A percentile compares a stretch with the other conserved stretches of the same genome.
These are phyloP conservation scores for Leucophenga maculata DNA, from an alignment of 2,888 invertebrate genomes.

Conservation along the genomic window DNA sequence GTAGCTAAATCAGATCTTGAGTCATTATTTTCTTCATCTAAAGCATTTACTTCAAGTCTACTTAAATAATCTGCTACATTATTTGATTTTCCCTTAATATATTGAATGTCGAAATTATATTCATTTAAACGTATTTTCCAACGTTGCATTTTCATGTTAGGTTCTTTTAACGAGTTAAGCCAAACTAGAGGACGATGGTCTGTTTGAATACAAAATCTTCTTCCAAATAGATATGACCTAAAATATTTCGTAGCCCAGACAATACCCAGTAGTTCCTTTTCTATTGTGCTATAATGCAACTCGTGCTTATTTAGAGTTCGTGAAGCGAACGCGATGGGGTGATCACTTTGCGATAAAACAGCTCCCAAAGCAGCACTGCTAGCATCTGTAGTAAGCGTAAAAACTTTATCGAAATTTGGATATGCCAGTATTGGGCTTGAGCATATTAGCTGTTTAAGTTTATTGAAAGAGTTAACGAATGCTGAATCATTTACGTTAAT, in stretches of 20 bases:
- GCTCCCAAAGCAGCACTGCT: background rate
- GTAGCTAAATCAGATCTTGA: background rate
- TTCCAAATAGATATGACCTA: constrained; percentile 5
- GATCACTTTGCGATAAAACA: background rate
- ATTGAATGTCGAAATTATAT: constrained; percentile 53
- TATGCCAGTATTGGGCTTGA: background rate
- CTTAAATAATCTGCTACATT: constrained; percentile 38
- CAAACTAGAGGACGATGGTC: constrained; percentile 68
- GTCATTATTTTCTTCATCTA: background rate
- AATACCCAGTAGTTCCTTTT: constrained; percentile 8
- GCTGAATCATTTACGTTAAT: constrained; percentile 24
- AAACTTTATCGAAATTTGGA: background rate
- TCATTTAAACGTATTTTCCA: constrained; percentile 63
- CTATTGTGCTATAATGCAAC: background rate
- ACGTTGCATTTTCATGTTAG: constrained; percentile 60
- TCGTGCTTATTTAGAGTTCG: constrained; percentile 1
- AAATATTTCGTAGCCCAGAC: constrained; percentile 8
- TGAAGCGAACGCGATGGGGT: background rate
- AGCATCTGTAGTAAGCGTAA: background rate
- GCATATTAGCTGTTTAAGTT: constrained; percentile 22
- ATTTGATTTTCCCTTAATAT: constrained; percentile 46
- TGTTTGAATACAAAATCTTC: constrained; percentile 64
- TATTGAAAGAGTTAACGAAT: constrained; percentile 24
- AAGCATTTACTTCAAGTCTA: constrained; percentile 35
- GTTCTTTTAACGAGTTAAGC: constrained; percentile 66